Evolutionary conservation across 2,113 vertebrate genomes (phyloP), one percentile per base, ranked within the genome.

Genomic region (Tiliqua scincoides): DNA sequence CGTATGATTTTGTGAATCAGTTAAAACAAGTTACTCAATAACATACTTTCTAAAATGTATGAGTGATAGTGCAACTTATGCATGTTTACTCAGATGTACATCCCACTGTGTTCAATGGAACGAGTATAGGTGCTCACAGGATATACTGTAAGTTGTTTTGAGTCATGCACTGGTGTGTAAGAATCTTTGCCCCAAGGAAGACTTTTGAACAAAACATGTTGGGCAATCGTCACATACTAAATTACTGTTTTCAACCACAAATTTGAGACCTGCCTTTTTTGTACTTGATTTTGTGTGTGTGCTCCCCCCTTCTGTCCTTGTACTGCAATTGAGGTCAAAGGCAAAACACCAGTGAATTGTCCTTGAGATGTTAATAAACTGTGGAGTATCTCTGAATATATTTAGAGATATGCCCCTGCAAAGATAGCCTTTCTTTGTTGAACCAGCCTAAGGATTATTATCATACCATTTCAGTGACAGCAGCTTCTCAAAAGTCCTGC

Each of bases 291-390:
- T 75, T 84, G 23, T 40, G 40, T 32, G 7, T 11, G 21, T 17
- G 18, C 23, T 37, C 11, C 1, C 9, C 8, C 43, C 14, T 32
- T 6, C 35, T 11, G 48, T 9, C 11, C 37, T 57, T 57, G 54
- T 7, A 57, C 61, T 57, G 35, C 20, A 3, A 17, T 4, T 76
- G 62, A 84, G 67, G 35, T 68, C 68, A 59, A 59, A 6, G 18
- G 3, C 40, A 11, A 85, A 78, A 85, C 32, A 70, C 6, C 10
- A 5, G 2, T 59, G 63, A 78, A 79, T 79, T 17, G 63, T n/a
- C 75, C 32, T 85, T 78, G 17, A 78, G 79, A 21, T 61, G 68
- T 79, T 72, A 85, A 70, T 59, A 25, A 48, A 79, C 27, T 25
- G 37, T 48, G 37, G 30, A 37, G 27, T 78, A 21, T 59, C 17